Evolutionary conservation across 2,113 vertebrate genomes (phyloP), one percentile per base, ranked within the genome.

Genomic region (Hippotragus niger): DNA sequence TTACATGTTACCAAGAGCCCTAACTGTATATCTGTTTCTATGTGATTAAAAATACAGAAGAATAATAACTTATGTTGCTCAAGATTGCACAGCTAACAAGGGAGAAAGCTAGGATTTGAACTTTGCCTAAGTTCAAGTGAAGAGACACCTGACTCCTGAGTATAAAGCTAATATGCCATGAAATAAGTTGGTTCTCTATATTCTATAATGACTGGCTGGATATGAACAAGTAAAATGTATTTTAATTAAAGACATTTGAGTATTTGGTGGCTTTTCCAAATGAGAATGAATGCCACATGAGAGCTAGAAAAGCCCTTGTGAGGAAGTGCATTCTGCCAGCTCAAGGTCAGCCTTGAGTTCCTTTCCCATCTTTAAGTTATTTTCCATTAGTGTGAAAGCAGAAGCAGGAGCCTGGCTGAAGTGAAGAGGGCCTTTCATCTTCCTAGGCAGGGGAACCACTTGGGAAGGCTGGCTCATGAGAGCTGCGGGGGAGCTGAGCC

Each of bases 351-450:
- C 94, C 92, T 91, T 67, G 97, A 95, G 97, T 96, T 97, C 85
- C 90, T 98, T 98, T 97, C 80, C 95, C 83, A 86, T 95, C 96
- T 92, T 97, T 91, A 95, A 97, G 90, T 94, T 97, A 96, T 98
- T 99, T 99, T 98, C 88, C 84, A 67, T 93, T 83, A 86, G 76
- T 94, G 45, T 45, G 60, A 96, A 96, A 97, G 86, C 45, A 94
- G 95, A 98, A 88, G 50, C 50, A 40, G n/a, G 76, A 91, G 76
- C 64, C n/a, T 43, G 43, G 91, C 95, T 97, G 33, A 92, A 97
- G 96, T 97, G 85, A 81, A 98, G 91, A 97, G 58, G 87, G 97
- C 74, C 97, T 98, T 98, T 98, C 96, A 98, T 99, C 97, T 98
- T 98, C 71, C 90, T 92, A 88, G 90, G 94, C 74, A 71, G 97